These are phyloP conservation scores for Harpalus rubripes DNA, from an alignment of 2,888 invertebrate species.

Conservation along the genomic window DNA sequence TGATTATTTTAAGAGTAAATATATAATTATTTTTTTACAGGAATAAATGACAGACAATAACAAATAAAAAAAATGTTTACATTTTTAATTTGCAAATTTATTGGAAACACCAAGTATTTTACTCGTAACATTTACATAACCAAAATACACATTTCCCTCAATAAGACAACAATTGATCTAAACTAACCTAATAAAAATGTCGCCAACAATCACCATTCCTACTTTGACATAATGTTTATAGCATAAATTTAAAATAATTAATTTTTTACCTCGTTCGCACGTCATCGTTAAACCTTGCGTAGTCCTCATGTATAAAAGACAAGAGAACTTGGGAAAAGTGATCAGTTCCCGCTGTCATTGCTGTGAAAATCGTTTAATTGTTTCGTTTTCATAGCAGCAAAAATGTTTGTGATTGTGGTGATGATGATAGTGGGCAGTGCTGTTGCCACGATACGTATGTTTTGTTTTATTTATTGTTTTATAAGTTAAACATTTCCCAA, in stretches of 20 bases:
- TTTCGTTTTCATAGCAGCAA: slow-evolving; percentile 30
- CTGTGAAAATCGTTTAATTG: slow-evolving; percentile 46
- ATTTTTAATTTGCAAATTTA: not conserved
- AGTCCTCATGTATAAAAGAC: slow-evolving; percentile 56
- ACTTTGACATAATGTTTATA: slow-evolving; percentile 8
- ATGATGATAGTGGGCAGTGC: slow-evolving; percentile 41
- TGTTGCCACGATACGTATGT: slow-evolving; percentile 52
- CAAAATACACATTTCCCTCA: not conserved
- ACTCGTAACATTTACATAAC: slow-evolving; percentile 17
- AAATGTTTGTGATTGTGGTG: slow-evolving; percentile 36
- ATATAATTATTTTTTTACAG: not conserved
- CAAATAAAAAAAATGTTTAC: not conserved
- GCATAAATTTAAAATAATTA: slow-evolving; percentile 53
- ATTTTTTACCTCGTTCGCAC: slow-evolving; percentile 19
- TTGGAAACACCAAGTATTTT: slow-evolving; percentile 8
- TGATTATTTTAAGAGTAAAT: no score
- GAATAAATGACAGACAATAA: not conserved
- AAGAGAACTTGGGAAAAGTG: slow-evolving; percentile 20
- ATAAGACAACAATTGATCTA: slow-evolving; percentile 12
- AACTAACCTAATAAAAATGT: slow-evolving; percentile 27
- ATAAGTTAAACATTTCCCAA: no score
- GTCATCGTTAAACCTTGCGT: slow-evolving; percentile 34
- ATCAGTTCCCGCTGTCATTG: slow-evolving; percentile 41
- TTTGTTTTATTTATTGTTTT: slow-evolving; percentile 19
- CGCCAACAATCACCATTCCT: not conserved